These are phyloP conservation scores for Agriopis aurantiaria DNA, from an alignment of 2,888 invertebrate genomes.

Conservation along the genomic window DNA sequence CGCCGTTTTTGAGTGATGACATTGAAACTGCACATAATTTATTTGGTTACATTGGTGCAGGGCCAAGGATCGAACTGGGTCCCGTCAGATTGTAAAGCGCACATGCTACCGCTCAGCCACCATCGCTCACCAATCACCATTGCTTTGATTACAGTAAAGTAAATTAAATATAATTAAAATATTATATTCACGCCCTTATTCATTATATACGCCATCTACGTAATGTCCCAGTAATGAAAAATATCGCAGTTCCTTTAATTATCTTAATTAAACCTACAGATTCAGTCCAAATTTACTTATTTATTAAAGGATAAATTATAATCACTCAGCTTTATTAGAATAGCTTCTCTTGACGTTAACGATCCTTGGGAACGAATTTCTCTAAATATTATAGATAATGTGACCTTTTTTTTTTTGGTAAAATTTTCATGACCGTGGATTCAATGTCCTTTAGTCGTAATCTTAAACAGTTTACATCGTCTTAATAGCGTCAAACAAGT, in stretches of 20 bases:
- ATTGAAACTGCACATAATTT: no score
- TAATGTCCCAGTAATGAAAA: constrained; percentile 10
- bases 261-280: constrained; percentile 16
- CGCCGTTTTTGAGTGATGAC: no score
- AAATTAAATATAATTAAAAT: constrained; percentile 8
- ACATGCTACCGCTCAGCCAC: no score
- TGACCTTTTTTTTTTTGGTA: no score
- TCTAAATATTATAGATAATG: no score
- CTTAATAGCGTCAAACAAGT: no score
- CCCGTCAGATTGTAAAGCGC: no score
- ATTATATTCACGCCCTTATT: background rate
- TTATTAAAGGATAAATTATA: constrained; percentile 18
- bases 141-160: background rate
- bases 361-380: background rate
- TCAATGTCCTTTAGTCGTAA: no score
- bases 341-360: background rate
- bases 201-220: constrained; percentile 18
- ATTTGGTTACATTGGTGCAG: no score
- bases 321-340: constrained; percentile 6
- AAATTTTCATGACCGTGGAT: no score
- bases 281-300: constrained; percentile 2
- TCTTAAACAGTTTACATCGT: no score
- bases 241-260: constrained; percentile 19
- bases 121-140: background rate
- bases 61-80: no score